Evolutionary conservation across 53 echinoderm and acorn worm species (phyloP), one percentile per base, ranked within the genome.

Genomic region (Henricia sp.): DNA sequence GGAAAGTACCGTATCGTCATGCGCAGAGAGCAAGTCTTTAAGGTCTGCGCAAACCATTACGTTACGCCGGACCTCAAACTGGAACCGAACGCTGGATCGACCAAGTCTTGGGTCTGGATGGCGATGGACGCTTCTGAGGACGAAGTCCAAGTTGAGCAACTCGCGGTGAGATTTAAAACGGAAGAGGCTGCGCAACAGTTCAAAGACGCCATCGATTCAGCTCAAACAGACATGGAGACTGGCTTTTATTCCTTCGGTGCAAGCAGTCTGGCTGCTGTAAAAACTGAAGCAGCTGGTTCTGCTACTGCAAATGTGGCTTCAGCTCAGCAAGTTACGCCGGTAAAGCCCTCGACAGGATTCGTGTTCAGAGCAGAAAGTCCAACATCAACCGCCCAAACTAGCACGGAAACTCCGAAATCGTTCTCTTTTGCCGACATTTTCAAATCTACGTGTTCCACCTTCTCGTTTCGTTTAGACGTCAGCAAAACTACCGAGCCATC

Each of bases 21-120:
- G 99, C 82, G 99, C 2, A 85, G 99, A 64, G 94, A 97, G 6
- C 94, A 97, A 83, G 99, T 99, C n/a, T 71, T 95, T 43, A 92
- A 92, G 53, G 90, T 97, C n/a, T 97, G 96, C 25, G 99, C 99
- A 80, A 99, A 99, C 46, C 99, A 99, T 68, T 82, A 80, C 64
- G 82, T 95, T 54, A 95, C 92, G 1, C 41, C 88, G 1, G 83
- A 88, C 2, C 86, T 92, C 24, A 71, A 86, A 25, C 88, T 99
- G 6, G 36, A 53, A 21, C 84, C 94, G 6, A 92, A 84, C 29
- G 71, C 86, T 19, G 92, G 91, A 0, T 94, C 94, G 2, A 89
- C 91, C 42, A 88, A 87, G 11, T 89, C 94, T 4, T 92, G 92
- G 92, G 92, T 92, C 5, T 99, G 99, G 99, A 83, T 83, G 38